A percentile compares a stretch with the other conserved stretches of the same genome.
phyloP scores from a whole-genome alignment of 2,888 invertebrate genomes.

The Strigamia maritima region DNA sequence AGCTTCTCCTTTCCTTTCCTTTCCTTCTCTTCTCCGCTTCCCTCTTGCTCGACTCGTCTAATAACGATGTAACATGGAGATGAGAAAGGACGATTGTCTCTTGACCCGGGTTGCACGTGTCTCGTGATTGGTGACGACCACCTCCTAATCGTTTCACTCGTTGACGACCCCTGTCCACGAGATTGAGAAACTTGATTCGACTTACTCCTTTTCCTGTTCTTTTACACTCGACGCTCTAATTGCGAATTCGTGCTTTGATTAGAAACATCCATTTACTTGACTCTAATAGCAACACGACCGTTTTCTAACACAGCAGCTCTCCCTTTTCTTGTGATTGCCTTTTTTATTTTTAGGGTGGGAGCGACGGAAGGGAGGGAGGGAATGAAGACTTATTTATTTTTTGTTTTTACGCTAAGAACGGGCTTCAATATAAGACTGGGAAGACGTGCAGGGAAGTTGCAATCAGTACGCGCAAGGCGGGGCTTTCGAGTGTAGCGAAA shows the following conservation, averaged over 20 bases:
- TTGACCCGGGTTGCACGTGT: slow-evolving; percentile 13
- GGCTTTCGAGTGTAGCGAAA: not conserved
- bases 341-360: not conserved
- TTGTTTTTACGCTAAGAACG: not conserved
- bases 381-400: not conserved
- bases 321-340: slow-evolving; percentile 4
- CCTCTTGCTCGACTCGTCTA: not conserved
- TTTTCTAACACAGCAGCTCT: not conserved
- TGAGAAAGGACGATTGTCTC: slow-evolving; percentile 21
- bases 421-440: not conserved
- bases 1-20: not conserved
- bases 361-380: not conserved
- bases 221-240: slow-evolving; percentile 24
- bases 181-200: slow-evolving; percentile 21
- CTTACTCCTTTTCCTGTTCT: slow-evolving; percentile 17
- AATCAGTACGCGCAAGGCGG: slow-evolving; percentile 8
- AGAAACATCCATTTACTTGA: slow-evolving; percentile 28
- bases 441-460: slow-evolving; percentile 19
- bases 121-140: slow-evolving; percentile 19
- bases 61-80: slow-evolving; percentile 27
- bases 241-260: slow-evolving; percentile 24
- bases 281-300: slow-evolving; percentile 14
- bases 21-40: not conserved
- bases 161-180: slow-evolving; percentile 23
- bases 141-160: slow-evolving; percentile 19